phyloP scores from a whole-genome alignment of 2,797 vertebrate genomes.

The Myotis planiceps region DNA sequence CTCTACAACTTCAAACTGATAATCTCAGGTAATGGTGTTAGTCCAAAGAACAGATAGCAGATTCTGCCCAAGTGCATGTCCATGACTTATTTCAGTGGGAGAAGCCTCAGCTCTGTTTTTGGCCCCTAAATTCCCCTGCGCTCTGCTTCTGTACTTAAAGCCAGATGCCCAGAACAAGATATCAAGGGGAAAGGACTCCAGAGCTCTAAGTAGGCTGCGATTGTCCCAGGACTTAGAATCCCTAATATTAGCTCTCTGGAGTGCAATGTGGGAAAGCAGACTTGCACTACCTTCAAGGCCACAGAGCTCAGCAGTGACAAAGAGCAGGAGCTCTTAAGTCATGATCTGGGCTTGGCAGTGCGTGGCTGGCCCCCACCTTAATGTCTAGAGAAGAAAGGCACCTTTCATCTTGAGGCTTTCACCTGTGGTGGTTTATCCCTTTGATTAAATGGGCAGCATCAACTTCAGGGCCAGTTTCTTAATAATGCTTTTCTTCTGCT shows the following conservation, averaged over 20 bases:
- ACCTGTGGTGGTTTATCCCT: not conserved
- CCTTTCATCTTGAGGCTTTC: not conserved
- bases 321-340: not conserved
- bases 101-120: slow-evolving; percentile 17
- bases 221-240: not conserved
- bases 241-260: not conserved
- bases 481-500: not conserved
- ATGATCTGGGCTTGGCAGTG: fast-evolving
- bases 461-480: not conserved
- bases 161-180: slow-evolving; percentile 28
- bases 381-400: not conserved
- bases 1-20: slow-evolving; percentile 31
- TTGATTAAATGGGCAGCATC: not conserved
- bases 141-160: slow-evolving; percentile 4
- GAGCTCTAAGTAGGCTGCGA: not conserved
- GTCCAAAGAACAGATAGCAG: not conserved
- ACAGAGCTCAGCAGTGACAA: not conserved
- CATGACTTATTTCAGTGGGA: not conserved
- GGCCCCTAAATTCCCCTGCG: not conserved
- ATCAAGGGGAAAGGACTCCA: not conserved
- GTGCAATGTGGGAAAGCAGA: not conserved
- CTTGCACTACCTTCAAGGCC: not conserved
- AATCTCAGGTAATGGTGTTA: not conserved
- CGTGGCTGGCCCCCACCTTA: fast-evolving
- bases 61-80: not conserved